Evolutionary conservation across 2,797 vertebrate species (phyloP), one percentile per base, ranked within the genome.

Genomic region (Gobio occitaniae): DNA sequence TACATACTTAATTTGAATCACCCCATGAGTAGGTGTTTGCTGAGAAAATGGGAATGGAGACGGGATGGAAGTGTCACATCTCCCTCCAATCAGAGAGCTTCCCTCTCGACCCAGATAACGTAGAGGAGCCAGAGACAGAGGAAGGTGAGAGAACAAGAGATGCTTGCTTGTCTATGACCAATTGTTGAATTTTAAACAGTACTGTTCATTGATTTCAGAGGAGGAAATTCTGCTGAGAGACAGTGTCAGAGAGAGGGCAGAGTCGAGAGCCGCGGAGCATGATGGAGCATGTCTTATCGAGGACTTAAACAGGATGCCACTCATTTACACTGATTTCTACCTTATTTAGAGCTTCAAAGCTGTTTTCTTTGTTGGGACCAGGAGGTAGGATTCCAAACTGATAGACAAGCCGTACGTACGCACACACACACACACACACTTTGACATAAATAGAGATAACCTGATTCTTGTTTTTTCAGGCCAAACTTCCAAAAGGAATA

Each of bases 401-500:
- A 71, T 71, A 47, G 21, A 61, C 16, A 19, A 36, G 6, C 32
- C 6, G 25, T n/a, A 12, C 6, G 25, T n/a, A 12, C 4, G 76
- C 25, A 25, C 25, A 25, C 25, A 25, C 25, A 32, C 32, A 32
- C 17, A 11, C 50, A 13, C 76, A n/a, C 52, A 78, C 9, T 16
- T 50, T 38, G n/a, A 52, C 21, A 36, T 50, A 19, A 76, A 69
- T 52, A 75, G 32, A 32, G 29, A 29, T 54, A 66, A 68, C 63
- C 21, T 56, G 54, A 66, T 44, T 68, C 25, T 63, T 86, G 77
- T 75, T 59, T 83, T 84, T 86, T 15, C 83, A 90, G 90, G 90
- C 87, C 36, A 92, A 91, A 75, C 89, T 92, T 66, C 90, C 88
- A 11, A 87, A 89, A 84, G 90, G 87, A 25, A 86, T 87, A 17